Evolutionary conservation across 2,797 vertebrate species (phyloP).

Genomic region (Gymnothorax javanicus): DNA sequence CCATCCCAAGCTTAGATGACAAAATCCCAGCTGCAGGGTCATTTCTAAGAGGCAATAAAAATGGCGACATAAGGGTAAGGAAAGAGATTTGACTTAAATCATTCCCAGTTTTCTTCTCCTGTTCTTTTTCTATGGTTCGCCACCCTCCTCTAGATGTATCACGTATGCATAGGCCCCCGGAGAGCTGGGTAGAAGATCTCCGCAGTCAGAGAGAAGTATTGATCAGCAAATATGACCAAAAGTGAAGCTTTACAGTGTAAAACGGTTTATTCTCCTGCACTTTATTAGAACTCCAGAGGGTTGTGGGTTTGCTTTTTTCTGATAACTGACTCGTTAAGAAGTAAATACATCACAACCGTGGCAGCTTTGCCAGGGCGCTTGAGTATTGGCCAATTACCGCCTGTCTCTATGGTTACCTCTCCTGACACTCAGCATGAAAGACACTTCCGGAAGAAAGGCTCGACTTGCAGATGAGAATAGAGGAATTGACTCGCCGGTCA

Average conservation of each 20-base stretch:
- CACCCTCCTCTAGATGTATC: too few relatives aligned
- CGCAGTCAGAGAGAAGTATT: too few relatives aligned
- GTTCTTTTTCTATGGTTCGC: too few relatives aligned
- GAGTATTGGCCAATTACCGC: not conserved
- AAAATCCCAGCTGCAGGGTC: too few relatives aligned
- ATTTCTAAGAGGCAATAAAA: too few relatives aligned
- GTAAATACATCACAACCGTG: slow-evolving; percentile 2
- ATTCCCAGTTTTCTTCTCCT: too few relatives aligned
- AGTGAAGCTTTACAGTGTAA: not conserved
- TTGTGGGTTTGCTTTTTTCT: not conserved
- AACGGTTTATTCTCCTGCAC: not conserved
- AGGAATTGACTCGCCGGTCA: not conserved
- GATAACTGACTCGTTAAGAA: not conserved
- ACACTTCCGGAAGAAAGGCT: not conserved
- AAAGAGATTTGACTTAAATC: too few relatives aligned
- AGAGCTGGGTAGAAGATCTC: too few relatives aligned
- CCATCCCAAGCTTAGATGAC: not conserved
- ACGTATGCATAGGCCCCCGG: too few relatives aligned
- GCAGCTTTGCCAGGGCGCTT: not conserved
- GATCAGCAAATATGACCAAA: too few relatives aligned
- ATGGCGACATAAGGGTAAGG: too few relatives aligned
- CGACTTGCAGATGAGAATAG: not conserved
- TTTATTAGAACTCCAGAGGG: slow-evolving; percentile 7
- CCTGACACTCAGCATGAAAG: not conserved
- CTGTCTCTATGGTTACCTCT: slow-evolving; percentile 3